Evolutionary conservation across 2,888 invertebrate species (phyloP), one percentile per base, ranked within the genome.

Genomic region (Cantharis lateralis): DNA sequence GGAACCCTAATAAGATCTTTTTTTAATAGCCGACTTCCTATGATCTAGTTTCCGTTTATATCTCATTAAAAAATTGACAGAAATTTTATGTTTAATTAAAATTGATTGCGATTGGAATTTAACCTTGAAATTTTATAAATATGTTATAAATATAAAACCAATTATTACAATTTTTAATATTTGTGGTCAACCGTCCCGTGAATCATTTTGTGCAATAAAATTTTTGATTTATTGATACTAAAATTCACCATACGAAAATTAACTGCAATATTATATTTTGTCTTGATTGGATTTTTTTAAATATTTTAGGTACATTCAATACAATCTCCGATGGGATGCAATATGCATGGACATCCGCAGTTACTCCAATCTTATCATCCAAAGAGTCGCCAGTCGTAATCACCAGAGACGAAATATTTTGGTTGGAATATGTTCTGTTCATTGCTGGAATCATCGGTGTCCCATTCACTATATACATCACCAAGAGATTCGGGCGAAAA

Each of bases 401-500:
- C 11, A 62, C 20, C 2, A 71, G 32, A n/a, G 20, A n/a, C 24
- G 20, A 66, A n/a, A n/a, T 66, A 18, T 66, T 66, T 13, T 66
- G 64, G 64, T 15, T 66, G 13, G 64, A 66, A 66, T 20, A 66
- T 24, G 10, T 24, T 2, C n/a, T 20, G 20, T 48, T 66, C 9
- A 66, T 66, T 24, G 64, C 20, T 20, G 64, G 64, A 66, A 20
- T 66, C 13, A 9, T 24, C 10, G 71, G 64, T 1, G 15, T 71
- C 15, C 63, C 71, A 0, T 9, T 85, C 4, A 86, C 86, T 66
- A 84, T 86, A 73, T 63, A 15, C 10, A 63, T 63, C 63, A 18
- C 64, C 63, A 86, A 87, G 77, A 83, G 81, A 76, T 82, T 87
- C 26, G 87, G 87, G 5, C 80, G 87, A 24, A 86, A 86, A 77